Evolutionary conservation across 2,797 vertebrate species (phyloP).

Genomic region (Xenops minutus): DNA sequence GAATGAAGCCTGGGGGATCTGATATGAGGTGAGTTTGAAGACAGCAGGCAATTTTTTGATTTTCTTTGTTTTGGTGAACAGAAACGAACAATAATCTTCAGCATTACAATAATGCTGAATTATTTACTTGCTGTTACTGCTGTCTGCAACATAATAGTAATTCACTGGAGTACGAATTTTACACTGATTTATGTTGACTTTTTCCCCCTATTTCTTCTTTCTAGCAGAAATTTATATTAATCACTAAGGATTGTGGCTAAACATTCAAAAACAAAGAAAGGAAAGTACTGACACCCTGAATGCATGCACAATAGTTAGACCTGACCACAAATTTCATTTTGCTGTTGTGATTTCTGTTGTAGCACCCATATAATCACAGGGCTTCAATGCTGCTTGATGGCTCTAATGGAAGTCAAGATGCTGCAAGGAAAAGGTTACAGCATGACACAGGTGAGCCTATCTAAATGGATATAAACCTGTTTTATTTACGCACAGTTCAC

Average conservation of each 20-base stretch:
- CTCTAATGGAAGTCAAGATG: background rate
- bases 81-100: slow-evolving; percentile 24
- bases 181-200: background rate
- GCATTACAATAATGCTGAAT: slow-evolving; percentile 6
- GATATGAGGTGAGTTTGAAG: background rate
- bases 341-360: background rate
- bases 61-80: slow-evolving; percentile 50
- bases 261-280: background rate
- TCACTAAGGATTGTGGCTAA: background rate
- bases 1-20: slow-evolving; percentile 25
- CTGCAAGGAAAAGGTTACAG: background rate
- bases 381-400: background rate
- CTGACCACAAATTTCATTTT: background rate
- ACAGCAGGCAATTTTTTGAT: background rate
- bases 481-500: background rate
- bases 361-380: background rate
- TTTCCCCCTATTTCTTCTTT: background rate
- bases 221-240: background rate
- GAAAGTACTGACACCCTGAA: background rate
- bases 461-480: background rate
- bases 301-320: background rate
- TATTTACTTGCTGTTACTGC: background rate
- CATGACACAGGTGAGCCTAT: background rate
- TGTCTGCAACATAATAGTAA: background rate
- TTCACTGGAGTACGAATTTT: background rate